Evolutionary conservation across 2,113 vertebrate species (phyloP).

Genomic region (Austrofundulus limnaeus): DNA sequence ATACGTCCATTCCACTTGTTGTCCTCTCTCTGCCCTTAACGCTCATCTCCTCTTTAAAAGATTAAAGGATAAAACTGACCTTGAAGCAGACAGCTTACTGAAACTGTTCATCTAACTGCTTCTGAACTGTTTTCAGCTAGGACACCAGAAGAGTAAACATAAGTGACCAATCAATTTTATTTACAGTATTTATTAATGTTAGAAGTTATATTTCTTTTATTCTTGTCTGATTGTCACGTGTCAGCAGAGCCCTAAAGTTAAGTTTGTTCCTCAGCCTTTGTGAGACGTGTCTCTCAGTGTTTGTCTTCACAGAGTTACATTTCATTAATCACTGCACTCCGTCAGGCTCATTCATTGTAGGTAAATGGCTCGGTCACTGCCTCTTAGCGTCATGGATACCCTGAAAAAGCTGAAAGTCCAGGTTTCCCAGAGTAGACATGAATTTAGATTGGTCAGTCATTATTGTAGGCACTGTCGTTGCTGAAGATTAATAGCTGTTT

Average conservation of each 20-base stretch:
- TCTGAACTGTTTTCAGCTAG: no score
- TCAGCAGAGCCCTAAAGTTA: constrained; percentile 12
- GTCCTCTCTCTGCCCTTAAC: constrained; percentile 11
- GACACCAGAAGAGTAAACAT: no score
- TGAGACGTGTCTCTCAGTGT: constrained; percentile 32
- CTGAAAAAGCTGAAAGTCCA: constrained; percentile 47
- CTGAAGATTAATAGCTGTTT: constrained; percentile 73
- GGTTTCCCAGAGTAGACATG: constrained; percentile 41
- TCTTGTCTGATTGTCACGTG: constrained; percentile 1
- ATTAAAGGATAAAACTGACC: constrained; percentile 1
- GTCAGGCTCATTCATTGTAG: constrained; percentile 51
- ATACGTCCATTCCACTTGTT: constrained; percentile 7
- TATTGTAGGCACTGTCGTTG: constrained; percentile 68
- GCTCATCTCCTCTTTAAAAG: neutral
- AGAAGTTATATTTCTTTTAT: neutral
- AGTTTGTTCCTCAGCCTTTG: constrained; percentile 9
- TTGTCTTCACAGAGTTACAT: constrained; percentile 14
- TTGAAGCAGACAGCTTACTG: neutral
- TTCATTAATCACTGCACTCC: constrained; percentile 49
- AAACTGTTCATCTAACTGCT: no score
- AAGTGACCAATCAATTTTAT: no score
- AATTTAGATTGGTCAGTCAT: constrained; percentile 63
- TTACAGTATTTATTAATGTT: neutral
- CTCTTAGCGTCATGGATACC: constrained; percentile 19
- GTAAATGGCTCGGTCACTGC: constrained; percentile 49